Evolutionary conservation across 2,888 invertebrate species (phyloP), one percentile per base, ranked within the genome.

Genomic region (Acrobeloides nanus): DNA sequence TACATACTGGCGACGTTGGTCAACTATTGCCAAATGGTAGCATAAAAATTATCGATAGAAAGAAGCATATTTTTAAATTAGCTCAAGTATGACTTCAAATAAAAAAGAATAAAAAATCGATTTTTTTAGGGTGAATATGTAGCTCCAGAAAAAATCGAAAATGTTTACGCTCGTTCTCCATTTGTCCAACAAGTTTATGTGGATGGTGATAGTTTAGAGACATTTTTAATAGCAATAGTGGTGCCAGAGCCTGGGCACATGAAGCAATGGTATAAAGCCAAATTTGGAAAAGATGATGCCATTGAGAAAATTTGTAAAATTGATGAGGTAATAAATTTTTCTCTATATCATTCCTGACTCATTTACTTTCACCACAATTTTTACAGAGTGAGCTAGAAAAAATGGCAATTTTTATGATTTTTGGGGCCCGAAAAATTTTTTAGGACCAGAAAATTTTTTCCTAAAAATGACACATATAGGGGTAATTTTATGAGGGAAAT

Each of bases 91-190:
- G 38, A 18, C 10, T n/a, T 12, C n/a, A 15, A 27, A 39, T 23
- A 2, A 18, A 39, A 20, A 2, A 3, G 24, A 12, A 17, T n/a
- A n/a, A n/a, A 24, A 18, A n/a, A 87, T n/a, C n/a, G n/a, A n/a
- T n/a, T n/a, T n/a, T n/a, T 89, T 42, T 89, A 90, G 54, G 95
- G 95, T 57, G 95, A 95, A 78, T 95, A 95, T 75, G 89, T 97
- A 75, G 90, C 93, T 67, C 93, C 93, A 55, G 95, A 97, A 78
- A 93, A 92, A 80, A 90, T 97, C 66, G 95, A 97, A 79, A 61
- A 60, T 39, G 62, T 71, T 18, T 79, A 77, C 59, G 61, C 64
- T 34, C 54, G 73, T 34, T 70, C 74, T 48, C 61, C 66, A 8
- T 69, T 66, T 42, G 74, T 77, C 3, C 64, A 68, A 43, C 78